A percentile compares a stretch with the other conserved stretches of the same genome.
These are phyloP conservation scores for Nyctereutes procyonoides DNA, from an alignment of 2,113 vertebrate species.

Conservation along the genomic window DNA sequence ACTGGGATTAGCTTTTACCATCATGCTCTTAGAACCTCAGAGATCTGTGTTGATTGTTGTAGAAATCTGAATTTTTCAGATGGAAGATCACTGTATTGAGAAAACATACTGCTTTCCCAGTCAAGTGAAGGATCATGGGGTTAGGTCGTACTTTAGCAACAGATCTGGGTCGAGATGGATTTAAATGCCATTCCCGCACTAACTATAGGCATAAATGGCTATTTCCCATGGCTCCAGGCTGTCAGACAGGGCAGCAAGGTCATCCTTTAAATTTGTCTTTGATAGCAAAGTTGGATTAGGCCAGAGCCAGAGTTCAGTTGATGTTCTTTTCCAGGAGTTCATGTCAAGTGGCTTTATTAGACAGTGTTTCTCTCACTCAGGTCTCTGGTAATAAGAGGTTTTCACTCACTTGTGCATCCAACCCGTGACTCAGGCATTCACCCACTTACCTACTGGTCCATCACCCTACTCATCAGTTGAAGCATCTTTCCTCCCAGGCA, in stretches of 20 bases:
- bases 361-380: background rate
- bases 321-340: background rate
- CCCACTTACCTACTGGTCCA: background rate
- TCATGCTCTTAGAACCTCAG: background rate
- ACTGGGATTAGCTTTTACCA: background rate
- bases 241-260: background rate
- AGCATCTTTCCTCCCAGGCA: background rate
- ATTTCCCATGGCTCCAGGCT: background rate
- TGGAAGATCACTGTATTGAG: background rate
- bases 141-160: background rate
- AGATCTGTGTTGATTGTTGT: background rate
- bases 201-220: background rate
- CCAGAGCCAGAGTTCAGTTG: background rate
- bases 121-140: background rate
- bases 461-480: background rate
- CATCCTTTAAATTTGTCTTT: slow-evolving; percentile 9
- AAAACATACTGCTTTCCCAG: background rate
- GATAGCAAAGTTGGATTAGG: background rate
- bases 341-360: background rate
- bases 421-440: background rate
- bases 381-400: background rate
- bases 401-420: background rate
- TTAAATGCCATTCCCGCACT: background rate
- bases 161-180: background rate
- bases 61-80: background rate